These are phyloP conservation scores for Macropodus opercularis DNA, from an alignment of 2,797 vertebrate genomes.

Conservation along the genomic window DNA sequence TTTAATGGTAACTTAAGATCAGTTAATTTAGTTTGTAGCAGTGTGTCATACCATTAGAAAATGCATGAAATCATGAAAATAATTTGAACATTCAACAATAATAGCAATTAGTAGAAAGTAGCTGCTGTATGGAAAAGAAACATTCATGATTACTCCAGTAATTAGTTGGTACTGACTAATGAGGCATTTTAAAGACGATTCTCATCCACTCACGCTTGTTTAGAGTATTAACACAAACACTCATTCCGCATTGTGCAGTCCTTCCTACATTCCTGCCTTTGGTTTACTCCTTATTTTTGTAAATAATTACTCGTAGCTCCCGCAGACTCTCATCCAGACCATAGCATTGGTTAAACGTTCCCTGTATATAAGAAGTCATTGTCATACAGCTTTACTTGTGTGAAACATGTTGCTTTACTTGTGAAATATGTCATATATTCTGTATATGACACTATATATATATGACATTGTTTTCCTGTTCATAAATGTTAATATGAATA, in stretches of 20 bases:
- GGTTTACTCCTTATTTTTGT: conserved; percentile 67
- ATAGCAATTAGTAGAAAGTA: conserved; percentile 44
- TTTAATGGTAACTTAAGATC: conserved; percentile 17
- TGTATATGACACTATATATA: conserved; percentile 34
- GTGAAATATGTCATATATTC: conserved; percentile 49
- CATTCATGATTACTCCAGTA: conserved; percentile 29
- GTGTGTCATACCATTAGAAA: conserved; percentile 52
- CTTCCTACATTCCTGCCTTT: conserved; percentile 65
- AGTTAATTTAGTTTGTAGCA: conserved; percentile 42
- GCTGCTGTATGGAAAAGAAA: conserved; percentile 30
- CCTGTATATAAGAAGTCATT: conserved; percentile 71
- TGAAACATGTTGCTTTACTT: conserved; percentile 76
- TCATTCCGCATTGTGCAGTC: conserved; percentile 55
- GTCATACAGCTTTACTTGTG: conserved; percentile 80
- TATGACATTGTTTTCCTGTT: conserved; percentile 76
- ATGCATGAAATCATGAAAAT: conserved; percentile 55
- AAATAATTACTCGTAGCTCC: conserved; percentile 75
- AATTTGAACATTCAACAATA: conserved; percentile 38
- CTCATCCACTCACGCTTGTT: conserved; percentile 12
- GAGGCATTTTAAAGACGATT: conserved; percentile 28
- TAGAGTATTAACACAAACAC: conserved; percentile 29
- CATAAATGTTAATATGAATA: conserved; percentile 87
- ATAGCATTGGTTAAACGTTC: conserved; percentile 49
- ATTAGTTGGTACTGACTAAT: conserved; percentile 35
- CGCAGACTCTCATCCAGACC: conserved; percentile 62